These are phyloP conservation scores for Trichogramma dendrolimi DNA, from an alignment of 2,888 invertebrate species.

Conservation along the genomic window DNA sequence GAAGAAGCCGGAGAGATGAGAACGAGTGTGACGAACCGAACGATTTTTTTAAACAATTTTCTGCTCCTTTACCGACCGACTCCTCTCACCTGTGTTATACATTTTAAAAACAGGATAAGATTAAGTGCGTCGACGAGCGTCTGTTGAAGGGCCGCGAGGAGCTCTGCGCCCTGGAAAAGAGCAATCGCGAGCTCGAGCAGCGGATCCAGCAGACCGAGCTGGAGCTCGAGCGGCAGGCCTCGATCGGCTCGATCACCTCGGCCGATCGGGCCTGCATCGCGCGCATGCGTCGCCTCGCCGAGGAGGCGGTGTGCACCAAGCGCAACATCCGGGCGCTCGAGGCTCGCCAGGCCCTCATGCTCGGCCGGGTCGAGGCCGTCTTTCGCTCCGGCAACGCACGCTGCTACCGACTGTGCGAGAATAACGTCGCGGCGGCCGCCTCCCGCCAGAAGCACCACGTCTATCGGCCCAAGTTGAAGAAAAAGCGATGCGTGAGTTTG, in stretches of 20 bases:
- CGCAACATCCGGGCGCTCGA: conserved; percentile 41
- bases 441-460: conserved; percentile 13
- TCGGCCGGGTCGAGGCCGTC: conserved; percentile 38
- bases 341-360: conserved; percentile 37
- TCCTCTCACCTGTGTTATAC: no score
- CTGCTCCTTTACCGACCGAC: no score
- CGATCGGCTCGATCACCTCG: conserved; percentile 38
- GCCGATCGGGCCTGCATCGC: conserved; percentile 42
- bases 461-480: conserved; percentile 7
- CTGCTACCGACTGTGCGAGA: conserved; percentile 3
- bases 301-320: conserved; percentile 40
- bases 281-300: conserved; percentile 40
- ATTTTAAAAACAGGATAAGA: conserved; percentile 38
- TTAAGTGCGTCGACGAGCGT: conserved; percentile 43
- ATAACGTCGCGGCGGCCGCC: neutral
- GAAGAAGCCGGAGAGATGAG: neutral
- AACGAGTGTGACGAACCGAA: conserved; percentile 28
- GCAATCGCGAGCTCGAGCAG: conserved; percentile 39
- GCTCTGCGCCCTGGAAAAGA: conserved; percentile 39
- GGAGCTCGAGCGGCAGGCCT: conserved; percentile 27
- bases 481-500: conserved; percentile 10
- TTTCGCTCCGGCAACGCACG: conserved; percentile 18
- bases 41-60: no score
- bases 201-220: conserved; percentile 33
- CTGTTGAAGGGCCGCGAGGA: conserved; percentile 43